Evolutionary conservation across 92 coral and sea anemone genomes (phyloP), one percentile per base, ranked within the genome.

Genomic region (Pocillopora grandis): DNA sequence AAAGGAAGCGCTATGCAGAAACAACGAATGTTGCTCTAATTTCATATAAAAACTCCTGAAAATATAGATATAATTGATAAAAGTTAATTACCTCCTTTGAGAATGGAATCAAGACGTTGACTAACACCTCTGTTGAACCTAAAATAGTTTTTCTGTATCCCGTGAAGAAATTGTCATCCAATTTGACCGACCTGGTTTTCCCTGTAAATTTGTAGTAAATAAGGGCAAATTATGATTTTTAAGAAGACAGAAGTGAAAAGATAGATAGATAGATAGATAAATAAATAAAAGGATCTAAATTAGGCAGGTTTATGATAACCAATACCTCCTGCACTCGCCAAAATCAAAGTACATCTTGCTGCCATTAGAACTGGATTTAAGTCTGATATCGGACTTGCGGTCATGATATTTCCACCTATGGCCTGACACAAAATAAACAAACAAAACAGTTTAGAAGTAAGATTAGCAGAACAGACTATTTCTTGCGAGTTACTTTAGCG

Each of bases 311-410:
- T 42, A 42, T 0, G 52, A 42, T 42, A 3, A 42, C 52, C 52
- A 7, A 42, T 74, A 93, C 98, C 98, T 84, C 90, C 92, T 70
- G 84, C 69, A 31, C 90, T 75, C 1, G 95, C 88, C n/a, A 94
- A 89, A 1, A 88, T 78, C 2, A 94, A 89, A 12, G 77, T 88
- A 36, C 98, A 89, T 37, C 95, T 94, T 10, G 93, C 87, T 0
- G 95, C 95, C 95, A 94, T 94, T 65, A 94, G 86, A 72, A 94
- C 85, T 66, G 95, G 98, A 69, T 89, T 94, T 59, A 94, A 84
- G 80, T 94, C 98, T 75, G 98, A 94, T 87, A 91, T 91, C 16
- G 98, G 98, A 85, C 95, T 94, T 27, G 98, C 98, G 55, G 98
- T 94, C 86, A 94, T 94, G 66, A 94, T 91, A 75, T 91, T 94